Base-by-base conservation (phyloP, 2,113 vertebrate genomes). In the Orycteropus afer region DNA sequence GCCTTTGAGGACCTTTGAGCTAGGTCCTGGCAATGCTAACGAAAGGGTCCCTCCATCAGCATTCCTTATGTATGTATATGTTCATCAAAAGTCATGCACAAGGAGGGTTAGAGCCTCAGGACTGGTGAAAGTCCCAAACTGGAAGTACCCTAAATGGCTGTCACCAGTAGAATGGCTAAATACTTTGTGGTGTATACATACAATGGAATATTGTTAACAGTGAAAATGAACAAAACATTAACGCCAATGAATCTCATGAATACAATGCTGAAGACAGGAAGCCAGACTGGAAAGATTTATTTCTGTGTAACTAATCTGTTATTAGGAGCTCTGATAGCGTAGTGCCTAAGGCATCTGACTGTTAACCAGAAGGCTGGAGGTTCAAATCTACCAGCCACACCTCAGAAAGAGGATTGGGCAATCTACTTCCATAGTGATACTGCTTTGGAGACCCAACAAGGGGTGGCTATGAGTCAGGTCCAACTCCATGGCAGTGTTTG, bases 191-290 rank as follows among this genome's bases (percentile, higher is more conserved):
- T 40, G 0, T 11, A 1, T 80, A 45, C 53, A 5, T 11, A 15
- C 0, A 0, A 3, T 18, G 37, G 42, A 81, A 18, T 2, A 12
- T 29, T 49, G 1, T 8, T 81, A 25, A 18, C 22, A 3, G 63
- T 63, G 89, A 69, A 55, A 12, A 83, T 10, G n/a, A 73, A 27
- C 34, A 47, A 49, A 47, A 1, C 45, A 13, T 34, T 37, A 20
- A 17, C 53, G 5, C 5, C 34, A 23, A 32, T 23, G 55, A 67
- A 47, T 47, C 37, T 76, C 78, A 2, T 25, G 29, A 7, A 47
- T 3, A 3, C 5, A 10, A 20, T 27, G 27, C 27, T 23, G 25
- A 69, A 20, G 5, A 5, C 7, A 32, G 53, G 55, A 29, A 73
- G 47, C 73, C 91, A 91, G 59, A 53, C 53, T 8, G 47, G 14